Conservation (phyloP, 2,888 invertebrate species). For the Tillus elongatus region DNA sequence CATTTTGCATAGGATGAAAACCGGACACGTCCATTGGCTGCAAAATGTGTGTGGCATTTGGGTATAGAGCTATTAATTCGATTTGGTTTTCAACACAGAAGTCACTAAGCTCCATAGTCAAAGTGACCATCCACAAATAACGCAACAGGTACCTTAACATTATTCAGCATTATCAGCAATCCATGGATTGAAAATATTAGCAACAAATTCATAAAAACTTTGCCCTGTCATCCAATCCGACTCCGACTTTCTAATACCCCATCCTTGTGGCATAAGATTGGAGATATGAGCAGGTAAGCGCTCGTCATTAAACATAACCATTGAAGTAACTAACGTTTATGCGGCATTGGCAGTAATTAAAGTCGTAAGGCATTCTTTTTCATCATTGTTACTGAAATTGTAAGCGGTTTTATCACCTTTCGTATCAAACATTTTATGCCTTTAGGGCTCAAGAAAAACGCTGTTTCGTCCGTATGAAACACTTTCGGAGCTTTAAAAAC, state of each 20-base stretch:
- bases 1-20: constrained; percentile 10
- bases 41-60: constrained; percentile 5
- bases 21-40: constrained; percentile 12
- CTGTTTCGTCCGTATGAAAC: constrained; percentile 11
- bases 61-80: constrained; percentile 6
- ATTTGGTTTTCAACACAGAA: constrained; percentile 9
- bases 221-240: constrained; percentile 40
- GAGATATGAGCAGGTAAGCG: constrained; percentile 24
- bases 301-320: constrained; percentile 28
- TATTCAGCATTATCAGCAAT: constrained; percentile 30
- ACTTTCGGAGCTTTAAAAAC: not conserved
- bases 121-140: constrained; percentile 4
- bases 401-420: constrained; percentile 16
- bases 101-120: constrained; percentile 10
- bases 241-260: constrained; percentile 36
- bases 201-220: constrained; percentile 35
- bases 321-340: constrained; percentile 20
- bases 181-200: constrained; percentile 35
- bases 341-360: constrained; percentile 24
- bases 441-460: constrained; percentile 12
- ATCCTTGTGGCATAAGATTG: constrained; percentile 26
- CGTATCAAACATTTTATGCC: constrained; percentile 1
- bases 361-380: constrained; percentile 27
- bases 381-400: constrained; percentile 15
- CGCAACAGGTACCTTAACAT: constrained; percentile 18